Percentiles rank a stretch among this genome's conserved stretches.
Evolutionary conservation across 2,113 vertebrate species (phyloP).

Genomic region (Pitta sordida): DNA sequence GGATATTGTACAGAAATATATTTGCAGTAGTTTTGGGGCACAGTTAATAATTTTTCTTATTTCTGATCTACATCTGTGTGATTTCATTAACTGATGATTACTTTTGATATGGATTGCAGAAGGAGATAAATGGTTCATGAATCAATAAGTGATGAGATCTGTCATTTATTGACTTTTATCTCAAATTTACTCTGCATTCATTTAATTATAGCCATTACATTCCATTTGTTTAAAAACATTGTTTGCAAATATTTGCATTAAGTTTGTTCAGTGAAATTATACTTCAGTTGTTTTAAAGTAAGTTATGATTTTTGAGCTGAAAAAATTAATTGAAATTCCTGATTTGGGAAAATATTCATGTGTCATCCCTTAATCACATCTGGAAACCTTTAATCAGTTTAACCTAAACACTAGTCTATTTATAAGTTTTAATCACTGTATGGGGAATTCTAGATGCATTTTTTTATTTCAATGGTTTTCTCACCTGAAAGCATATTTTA

Average conservation of each 20-base stretch:
- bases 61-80: conserved; percentile 47
- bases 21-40: background rate
- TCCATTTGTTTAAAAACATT: conserved; percentile 25
- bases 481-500: background rate
- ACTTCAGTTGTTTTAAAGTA: background rate
- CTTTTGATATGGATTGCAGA: conserved; percentile 40
- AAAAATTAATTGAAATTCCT: background rate
- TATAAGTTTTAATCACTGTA: background rate
- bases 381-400: background rate
- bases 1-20: background rate
- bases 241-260: background rate
- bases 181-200: conserved; percentile 34
- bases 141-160: conserved; percentile 53
- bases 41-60: background rate
- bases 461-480: background rate
- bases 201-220: conserved; percentile 59
- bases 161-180: conserved; percentile 52
- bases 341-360: background rate
- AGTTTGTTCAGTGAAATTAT: background rate
- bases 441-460: background rate
- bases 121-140: conserved; percentile 43
- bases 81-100: conserved; percentile 62
- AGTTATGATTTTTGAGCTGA: background rate
- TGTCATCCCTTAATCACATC: background rate
- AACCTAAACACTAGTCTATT: background rate